Evolutionary conservation across 2,888 invertebrate genomes (phyloP), one percentile per base, ranked within the genome.

Genomic region (Helleia helle): DNA sequence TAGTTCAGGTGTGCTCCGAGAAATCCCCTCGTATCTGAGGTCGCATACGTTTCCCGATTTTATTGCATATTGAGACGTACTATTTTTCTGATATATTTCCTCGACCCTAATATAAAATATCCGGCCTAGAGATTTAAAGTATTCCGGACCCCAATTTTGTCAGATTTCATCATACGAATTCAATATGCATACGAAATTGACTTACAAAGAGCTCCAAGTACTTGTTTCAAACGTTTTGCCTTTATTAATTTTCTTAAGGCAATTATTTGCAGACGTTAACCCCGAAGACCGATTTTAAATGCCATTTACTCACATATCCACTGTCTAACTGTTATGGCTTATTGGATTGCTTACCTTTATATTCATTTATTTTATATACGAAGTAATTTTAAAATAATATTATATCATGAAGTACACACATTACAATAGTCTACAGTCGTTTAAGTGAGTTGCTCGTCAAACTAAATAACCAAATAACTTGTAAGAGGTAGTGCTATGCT

Each of bases 51-150:
- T 73, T 59, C 52, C 68, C 60, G 58, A 64, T 74, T 83, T 83
- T 81, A 81, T 80, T 80, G 79, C 77, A 77, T 81, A 81, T 83
- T 84, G 83, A 79, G 76, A 77, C 72, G 72, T 76, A 76, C 62
- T 72, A 66, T 74, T n/a, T n/a, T n/a, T 66, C 69, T 74, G 74
- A 74, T 72, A 71, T 71, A 74, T 74, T 64, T 59, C 54, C 55
- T 54, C 54, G 48, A 53, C 46, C 54, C 53, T 60, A 50, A 58
- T 64, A 60, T 71, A 68, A 71, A 63, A 67, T 61, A 57, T 59
- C 62, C 62, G 59, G 44, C 58, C 41, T 38, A 58, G 57, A 52
- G 56, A 60, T 63, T 65, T 62, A 65, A 68, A 68, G 66, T 62
- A 68, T 73, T 22, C 71, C 58, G 54, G 25, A 41, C 41, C 45